These are phyloP conservation scores for Mionectes olivaceus DNA, from an alignment of 2,797 vertebrate species.

Conservation along the genomic window DNA sequence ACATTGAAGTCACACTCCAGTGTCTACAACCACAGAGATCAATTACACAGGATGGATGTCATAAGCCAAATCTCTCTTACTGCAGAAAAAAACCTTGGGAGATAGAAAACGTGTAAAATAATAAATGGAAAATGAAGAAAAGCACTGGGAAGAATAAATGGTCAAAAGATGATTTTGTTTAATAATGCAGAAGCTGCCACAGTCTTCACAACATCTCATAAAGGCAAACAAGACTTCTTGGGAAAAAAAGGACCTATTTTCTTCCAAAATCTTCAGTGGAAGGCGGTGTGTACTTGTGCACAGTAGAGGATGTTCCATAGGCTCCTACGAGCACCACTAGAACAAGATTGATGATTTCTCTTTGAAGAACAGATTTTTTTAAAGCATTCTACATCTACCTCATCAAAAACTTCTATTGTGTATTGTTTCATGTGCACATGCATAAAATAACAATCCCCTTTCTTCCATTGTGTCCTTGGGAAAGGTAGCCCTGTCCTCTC, in stretches of 20 bases:
- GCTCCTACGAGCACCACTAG: neutral
- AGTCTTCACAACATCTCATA: neutral
- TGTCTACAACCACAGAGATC: slow-evolving; percentile 3
- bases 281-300: neutral
- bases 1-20: neutral
- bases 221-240: neutral
- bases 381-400: neutral
- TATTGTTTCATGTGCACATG: neutral
- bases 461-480: neutral
- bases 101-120: neutral
- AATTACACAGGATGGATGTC: neutral
- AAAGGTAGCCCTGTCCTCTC: neutral
- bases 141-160: neutral
- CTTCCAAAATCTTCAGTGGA: neutral
- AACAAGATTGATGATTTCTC: neutral
- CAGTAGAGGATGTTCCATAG: neutral
- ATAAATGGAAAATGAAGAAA: neutral
- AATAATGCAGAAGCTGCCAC: neutral
- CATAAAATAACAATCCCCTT: neutral
- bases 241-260: neutral
- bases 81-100: neutral
- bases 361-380: neutral
- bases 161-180: neutral
- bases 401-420: neutral
- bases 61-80: neutral